Conservation (phyloP, 2,797 vertebrate genomes). For the Phrynocephalus forsythii region DNA sequence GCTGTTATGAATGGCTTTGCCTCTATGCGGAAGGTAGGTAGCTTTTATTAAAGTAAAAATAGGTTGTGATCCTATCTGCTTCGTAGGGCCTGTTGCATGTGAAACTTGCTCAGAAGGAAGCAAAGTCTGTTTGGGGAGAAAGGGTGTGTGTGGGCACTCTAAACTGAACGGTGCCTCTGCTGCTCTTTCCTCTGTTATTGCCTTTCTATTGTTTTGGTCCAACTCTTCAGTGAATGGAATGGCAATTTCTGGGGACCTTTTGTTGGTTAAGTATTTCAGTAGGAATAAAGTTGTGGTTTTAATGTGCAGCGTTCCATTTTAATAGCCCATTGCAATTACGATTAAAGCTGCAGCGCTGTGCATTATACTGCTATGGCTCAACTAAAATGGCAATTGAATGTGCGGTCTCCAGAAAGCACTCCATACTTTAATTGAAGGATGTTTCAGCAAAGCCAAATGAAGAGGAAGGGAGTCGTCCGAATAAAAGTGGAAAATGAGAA, state of each 20-base stretch:
- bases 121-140: conserved; percentile 24
- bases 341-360: conserved; percentile 66
- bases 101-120: conserved; percentile 44
- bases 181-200: conserved; percentile 46
- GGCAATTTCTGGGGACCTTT: conserved; percentile 58
- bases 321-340: conserved; percentile 69
- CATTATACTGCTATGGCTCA: conserved; percentile 65
- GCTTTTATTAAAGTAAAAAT: conserved; percentile 65
- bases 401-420: conserved; percentile 63
- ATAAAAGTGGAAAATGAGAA: neutral
- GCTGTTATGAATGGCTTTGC: conserved; percentile 39
- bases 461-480: neutral
- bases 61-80: conserved; percentile 59
- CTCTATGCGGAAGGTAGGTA: conserved; percentile 36
- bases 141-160: neutral
- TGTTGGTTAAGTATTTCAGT: conserved; percentile 57
- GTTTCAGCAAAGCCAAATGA: conserved; percentile 38
- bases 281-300: conserved; percentile 59
- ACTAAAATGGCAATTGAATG: conserved; percentile 57
- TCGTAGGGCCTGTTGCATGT: conserved; percentile 33
- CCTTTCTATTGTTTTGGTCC: neutral
- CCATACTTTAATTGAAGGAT: conserved; percentile 60
- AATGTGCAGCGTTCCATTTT: conserved; percentile 66
- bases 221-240: conserved; percentile 45
- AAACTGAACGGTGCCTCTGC: conserved; percentile 30